These are phyloP conservation scores for Andrena flavipes DNA, from an alignment of 2,888 invertebrate genomes.

Conservation along the genomic window DNA sequence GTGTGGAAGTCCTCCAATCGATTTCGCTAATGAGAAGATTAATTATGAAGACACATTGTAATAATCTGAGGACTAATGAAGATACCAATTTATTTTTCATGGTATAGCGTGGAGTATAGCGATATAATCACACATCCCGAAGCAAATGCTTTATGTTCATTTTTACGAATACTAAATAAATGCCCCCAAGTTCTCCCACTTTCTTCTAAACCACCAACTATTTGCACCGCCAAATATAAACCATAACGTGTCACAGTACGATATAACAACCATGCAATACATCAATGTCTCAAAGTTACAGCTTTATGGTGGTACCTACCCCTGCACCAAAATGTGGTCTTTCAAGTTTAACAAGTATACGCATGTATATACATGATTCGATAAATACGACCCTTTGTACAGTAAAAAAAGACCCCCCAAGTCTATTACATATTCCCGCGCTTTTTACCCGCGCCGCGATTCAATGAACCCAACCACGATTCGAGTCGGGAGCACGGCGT, in stretches of 20 bases:
- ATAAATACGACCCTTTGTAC: not conserved
- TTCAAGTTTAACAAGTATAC: not conserved
- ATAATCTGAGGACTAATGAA: too few relatives aligned
- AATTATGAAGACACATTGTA: too few relatives aligned
- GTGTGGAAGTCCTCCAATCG: too few relatives aligned
- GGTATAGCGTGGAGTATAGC: too few relatives aligned
- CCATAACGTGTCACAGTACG: not conserved
- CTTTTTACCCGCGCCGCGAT: slow-evolving; percentile 23
- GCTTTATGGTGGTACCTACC: not conserved
- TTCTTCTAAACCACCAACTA: not conserved
- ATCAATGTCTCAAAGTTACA: not conserved
- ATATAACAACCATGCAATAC: not conserved
- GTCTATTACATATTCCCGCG: slow-evolving; percentile 36
- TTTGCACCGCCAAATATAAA: not conserved
- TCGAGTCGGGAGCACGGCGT: not conserved
- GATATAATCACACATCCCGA: too few relatives aligned
- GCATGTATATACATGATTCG: not conserved
- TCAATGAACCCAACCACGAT: not conserved
- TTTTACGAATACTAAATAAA: too few relatives aligned
- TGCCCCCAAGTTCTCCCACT: too few relatives aligned
- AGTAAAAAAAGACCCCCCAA: not conserved
- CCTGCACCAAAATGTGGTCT: not conserved
- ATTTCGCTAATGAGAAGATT: too few relatives aligned
- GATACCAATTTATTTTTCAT: too few relatives aligned
- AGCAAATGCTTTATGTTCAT: too few relatives aligned